Evolutionary conservation across 2,113 vertebrate genomes (phyloP), one percentile per base, ranked within the genome.

Genomic region (Cygnus buccinator): DNA sequence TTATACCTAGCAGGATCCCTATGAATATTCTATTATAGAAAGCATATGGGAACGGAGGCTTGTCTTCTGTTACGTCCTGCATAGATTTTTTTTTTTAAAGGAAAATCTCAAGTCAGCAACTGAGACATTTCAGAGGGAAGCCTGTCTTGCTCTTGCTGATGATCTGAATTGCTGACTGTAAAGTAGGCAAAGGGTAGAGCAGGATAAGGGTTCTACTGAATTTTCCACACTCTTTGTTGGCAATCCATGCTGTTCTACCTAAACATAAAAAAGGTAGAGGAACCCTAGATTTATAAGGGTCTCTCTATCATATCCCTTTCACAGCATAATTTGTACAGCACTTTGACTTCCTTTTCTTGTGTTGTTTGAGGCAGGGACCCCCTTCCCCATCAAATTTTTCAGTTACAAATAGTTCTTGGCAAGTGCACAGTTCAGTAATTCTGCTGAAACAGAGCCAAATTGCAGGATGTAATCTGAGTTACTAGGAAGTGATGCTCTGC

Each of bases 41-140:
- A n/a, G n/a, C 0, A 0, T 26, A 5, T 55, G 44, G 44, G 44
- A 31, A 73, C 25, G 58, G 50, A 84, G 37, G 4, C 22, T 77
- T 84, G 33, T 58, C 73, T 87, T 75, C 35, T 83, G 21, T 70
- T 79, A 48, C 25, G 35, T 81, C 19, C n/a, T 76, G 6, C 26
- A 50, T 83, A 43, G 14, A 35, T 54, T 39, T 11, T 26, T 37
- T 61, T 61, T 16, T 61, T 92, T 52, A 29, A 72, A 89, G 50
- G 28, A 79, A 94, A 82, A 62, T 73, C 35, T 93, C 4, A 1
- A 26, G 33, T 65, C 54, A 85, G 58, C 71, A 89, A 8, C 63
- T 84, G 55, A 59, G 70, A 65, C 80, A 22, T 83, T 90, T 93
- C 43, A 31, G 78, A 79, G 59, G 19, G n/a, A 92, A 79, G 48